Evolutionary conservation across 2,113 vertebrate species (phyloP).

Genomic region (Vireo altiloquus): DNA sequence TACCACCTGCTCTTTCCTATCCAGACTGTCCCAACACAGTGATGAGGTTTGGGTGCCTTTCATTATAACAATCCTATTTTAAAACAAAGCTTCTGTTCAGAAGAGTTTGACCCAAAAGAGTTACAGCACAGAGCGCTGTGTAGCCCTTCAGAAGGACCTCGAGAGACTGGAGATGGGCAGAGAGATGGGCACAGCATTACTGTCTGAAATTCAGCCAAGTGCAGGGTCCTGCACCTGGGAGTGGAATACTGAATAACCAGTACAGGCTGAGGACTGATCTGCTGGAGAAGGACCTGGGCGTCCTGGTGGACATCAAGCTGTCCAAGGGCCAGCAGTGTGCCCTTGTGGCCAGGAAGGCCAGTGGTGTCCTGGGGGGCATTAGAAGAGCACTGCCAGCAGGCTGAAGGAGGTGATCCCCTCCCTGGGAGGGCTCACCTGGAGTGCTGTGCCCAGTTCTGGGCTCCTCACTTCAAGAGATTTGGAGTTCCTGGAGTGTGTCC

Average conservation of each 20-base stretch:
- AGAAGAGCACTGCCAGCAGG: not conserved
- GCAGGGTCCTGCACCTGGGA: not conserved
- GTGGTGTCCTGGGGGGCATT: not conserved
- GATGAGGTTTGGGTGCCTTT: not conserved
- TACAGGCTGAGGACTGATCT: not conserved
- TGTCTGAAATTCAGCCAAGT: not conserved
- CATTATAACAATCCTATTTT: not conserved
- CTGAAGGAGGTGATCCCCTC: not conserved
- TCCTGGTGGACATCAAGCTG: not conserved
- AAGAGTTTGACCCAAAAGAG: not conserved
- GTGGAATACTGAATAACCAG: not conserved
- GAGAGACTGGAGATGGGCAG: not conserved
- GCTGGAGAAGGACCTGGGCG: no score
- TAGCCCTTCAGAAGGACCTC: not conserved
- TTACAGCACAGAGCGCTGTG: not conserved
- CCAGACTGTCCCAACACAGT: not conserved
- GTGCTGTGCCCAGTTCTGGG: not conserved
- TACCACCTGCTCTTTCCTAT: not conserved
- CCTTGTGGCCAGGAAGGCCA: not conserved
- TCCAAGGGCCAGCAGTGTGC: not conserved
- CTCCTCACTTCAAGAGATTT: not conserved
- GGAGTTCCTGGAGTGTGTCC: not conserved
- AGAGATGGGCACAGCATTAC: not conserved
- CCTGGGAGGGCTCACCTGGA: not conserved
- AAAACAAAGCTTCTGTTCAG: not conserved